These are phyloP conservation scores for Toxotes chatareus DNA, from an alignment of 2,113 vertebrate genomes.

Conservation along the genomic window DNA sequence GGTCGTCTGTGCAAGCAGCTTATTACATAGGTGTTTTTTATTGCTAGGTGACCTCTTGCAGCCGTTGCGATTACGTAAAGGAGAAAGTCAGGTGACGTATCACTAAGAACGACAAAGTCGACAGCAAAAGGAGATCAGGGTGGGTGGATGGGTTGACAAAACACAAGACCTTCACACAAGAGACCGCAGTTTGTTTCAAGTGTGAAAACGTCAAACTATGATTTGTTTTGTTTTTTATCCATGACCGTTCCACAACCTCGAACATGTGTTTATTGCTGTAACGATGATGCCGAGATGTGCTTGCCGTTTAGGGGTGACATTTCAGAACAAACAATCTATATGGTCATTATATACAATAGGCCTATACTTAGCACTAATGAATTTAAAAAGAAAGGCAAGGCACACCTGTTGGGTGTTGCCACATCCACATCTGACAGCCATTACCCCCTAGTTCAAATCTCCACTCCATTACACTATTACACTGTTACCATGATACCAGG, in stretches of 20 bases:
- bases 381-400: background rate
- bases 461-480: constrained; percentile 42
- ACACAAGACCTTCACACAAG: too few species aligned
- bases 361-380: background rate
- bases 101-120: background rate
- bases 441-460: constrained; percentile 46
- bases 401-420: constrained; percentile 56
- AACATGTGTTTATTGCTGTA: too few species aligned
- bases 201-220: too few species aligned
- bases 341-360: background rate
- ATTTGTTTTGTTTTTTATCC: too few species aligned
- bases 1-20: too few species aligned
- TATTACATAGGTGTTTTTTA: too few species aligned
- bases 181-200: too few species aligned
- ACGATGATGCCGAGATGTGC: too few species aligned
- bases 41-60: background rate
- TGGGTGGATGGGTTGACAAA: background rate
- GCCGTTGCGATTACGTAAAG: too few species aligned
- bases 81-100: background rate
- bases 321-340: background rate
- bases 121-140: background rate
- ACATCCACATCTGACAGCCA: constrained; percentile 62
- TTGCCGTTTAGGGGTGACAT: background rate
- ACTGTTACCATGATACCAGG: constrained; percentile 49
- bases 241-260: too few species aligned